Evolutionary conservation across 64 coral and sea anemone species (phyloP), one percentile per base, ranked within the genome.

Genomic region (Montipora sp.): DNA sequence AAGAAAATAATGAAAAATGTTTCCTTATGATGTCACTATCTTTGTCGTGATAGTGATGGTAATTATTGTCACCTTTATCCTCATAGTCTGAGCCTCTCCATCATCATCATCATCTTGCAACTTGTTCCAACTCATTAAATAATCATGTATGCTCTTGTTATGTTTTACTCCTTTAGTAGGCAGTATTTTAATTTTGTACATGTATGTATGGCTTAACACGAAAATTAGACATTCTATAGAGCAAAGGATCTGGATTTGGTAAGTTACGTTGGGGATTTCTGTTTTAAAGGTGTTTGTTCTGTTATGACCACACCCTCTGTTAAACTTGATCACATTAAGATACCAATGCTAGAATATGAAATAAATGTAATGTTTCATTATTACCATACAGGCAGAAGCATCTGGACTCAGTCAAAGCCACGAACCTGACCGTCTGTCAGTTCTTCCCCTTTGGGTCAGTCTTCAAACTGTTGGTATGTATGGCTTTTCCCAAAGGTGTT

Each of bases 361-460:
- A 68, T 68, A 5, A 68, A 16, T 68, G 12, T 68, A 12, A n/a
- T 18, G 63, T 68, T 68, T 18, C 53, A 12, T 5, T 46, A 68
- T 92, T 75, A 48, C 13, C 74, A 61, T 63, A 43, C 48, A 91
- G 90, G 98, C 98, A 59, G 94, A 91, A 53, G 90, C 89, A 65
- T 89, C 98, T 87, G 98, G 98, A 46, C 83, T 99, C 27, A 93
- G 83, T 59, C 90, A 90, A 68, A 66, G 84, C n/a, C 75, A 81
- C 23, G 57, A 84, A 72, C 88, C 92, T 77, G 92, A 94, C 51
- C 79, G 86, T 68, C 89, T 91, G 0, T 94, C 92, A 21, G 88
- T 99, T 27, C 90, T 99, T 57, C 94, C 98, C 8, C 92, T 99
- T 7, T 99, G 98, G 98, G 89, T 95, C 55, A 92, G 90, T 51